Base-by-base conservation (phyloP, 2,888 invertebrate species). In the Junonia oenone region DNA sequence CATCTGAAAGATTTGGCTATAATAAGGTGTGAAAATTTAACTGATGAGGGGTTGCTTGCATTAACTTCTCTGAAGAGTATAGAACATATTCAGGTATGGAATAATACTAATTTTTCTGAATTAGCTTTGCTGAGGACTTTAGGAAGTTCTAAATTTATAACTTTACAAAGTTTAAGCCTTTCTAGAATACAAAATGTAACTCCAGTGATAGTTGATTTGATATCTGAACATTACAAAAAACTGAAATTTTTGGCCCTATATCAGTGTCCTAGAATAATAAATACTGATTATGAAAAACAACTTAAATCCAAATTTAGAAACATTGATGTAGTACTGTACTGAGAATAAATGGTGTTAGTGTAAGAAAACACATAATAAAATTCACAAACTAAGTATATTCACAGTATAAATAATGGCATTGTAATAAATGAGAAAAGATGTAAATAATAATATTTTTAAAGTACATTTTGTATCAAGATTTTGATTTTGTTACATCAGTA, bases 161-260 rank as follows among this genome's bases (percentile, higher is more conserved):
- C 69, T 58, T 61, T 91, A 49, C 69, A 75, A 58, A 83, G 82
- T 56, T 72, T 91, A 56, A 90, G 90, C 65, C 68, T 91, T 1
- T 90, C 90, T 14, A 78, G 78, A 60, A 80, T 91, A 62, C 62
- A 63, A 53, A 86, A 89, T 65, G 66, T 90, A 54, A 78, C 84
- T 26, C 83, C 88, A 37, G 65, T 73, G 15, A 74, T 86, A 61
- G 82, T 90, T 2, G 83, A 85, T 63, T 66, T 86, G 13, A 83
- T 90, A 62, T 82, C 87, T 1, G 83, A 83, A 65, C 74, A 82
- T 65, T 90, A 88, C 58, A 84, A 77, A 56, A 76, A 77, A 59
- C 68, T 91, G 0, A 83, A 76, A 57, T 89, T 89, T 67, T 63
- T 91, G 31, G 85, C 90, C 26, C 63, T 91, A 9, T 91, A 90